These are phyloP conservation scores for Schizaphis graminum DNA, from an alignment of 2,888 invertebrate genomes.

Conservation along the genomic window DNA sequence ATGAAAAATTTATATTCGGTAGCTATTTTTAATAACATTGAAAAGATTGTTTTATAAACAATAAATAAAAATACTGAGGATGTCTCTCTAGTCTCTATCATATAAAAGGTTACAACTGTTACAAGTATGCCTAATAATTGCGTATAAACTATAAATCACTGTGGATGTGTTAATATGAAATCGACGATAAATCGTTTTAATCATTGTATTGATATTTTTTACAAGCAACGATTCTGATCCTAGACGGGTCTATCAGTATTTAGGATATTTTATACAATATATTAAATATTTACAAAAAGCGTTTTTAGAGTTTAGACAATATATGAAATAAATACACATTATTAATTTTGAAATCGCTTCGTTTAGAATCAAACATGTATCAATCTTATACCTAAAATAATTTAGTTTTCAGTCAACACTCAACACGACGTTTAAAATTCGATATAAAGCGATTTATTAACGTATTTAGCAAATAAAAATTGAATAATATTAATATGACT, in stretches of 20 bases:
- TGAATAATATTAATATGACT: not conserved
- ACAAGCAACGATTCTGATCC: not conserved
- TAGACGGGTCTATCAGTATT: not conserved
- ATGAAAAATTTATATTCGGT: not conserved
- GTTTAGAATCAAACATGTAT: not conserved
- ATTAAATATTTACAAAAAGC: not conserved
- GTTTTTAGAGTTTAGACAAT: not conserved
- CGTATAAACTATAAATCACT: not conserved
- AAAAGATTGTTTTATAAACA: not conserved
- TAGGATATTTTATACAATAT: not conserved
- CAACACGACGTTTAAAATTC: not conserved
- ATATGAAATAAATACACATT: not conserved
- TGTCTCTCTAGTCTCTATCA: not conserved
- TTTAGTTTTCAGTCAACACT: too few species aligned
- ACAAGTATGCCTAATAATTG: not conserved
- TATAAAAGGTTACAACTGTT: not conserved
- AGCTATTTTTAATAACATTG: not conserved
- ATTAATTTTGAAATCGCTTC: not conserved
- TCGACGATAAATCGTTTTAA: not conserved
- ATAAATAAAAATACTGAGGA: not conserved
- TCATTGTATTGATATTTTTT: not conserved
- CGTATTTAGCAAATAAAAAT: not conserved
- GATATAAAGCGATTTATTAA: not conserved
- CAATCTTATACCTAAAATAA: too few species aligned
- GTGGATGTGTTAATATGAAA: not conserved